Base-by-base conservation (phyloP, 2,888 invertebrate genomes). In the Theretra japonica region DNA sequence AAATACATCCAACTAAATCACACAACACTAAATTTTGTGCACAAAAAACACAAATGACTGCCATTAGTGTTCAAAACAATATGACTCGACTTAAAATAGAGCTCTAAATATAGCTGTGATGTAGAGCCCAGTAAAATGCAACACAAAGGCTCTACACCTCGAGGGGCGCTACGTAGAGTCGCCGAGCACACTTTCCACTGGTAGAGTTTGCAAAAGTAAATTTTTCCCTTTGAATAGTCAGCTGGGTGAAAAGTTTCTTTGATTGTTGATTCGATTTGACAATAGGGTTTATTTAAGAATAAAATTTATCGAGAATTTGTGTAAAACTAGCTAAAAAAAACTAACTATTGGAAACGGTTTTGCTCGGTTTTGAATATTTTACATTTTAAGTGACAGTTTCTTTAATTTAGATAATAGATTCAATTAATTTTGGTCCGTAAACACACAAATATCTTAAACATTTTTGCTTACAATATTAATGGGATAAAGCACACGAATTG, bases 101-200 rank as follows among this genome's bases (percentile, higher is more conserved):
- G 53, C 53, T 28, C 41, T 62, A 41, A 62, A 62, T 62, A 58
- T 58, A 58, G 58, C 17, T 15, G 53, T n/a, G 58, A 58, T 21
- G 25, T 58, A 15, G 58, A 58, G 23, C 11, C 58, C 25, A 58
- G 58, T 58, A 58, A 17, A 58, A 25, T 23, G 25, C 68, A 70
- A 68, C 74, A 73, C 74, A 73, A 73, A 74, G 74, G 69, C 70
- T 73, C 74, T 73, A 53, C 60, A 56, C 56, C 53, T 62, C 33
- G 69, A 73, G 72, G 69, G 71, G 68, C 72, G 48, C 71, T 23
- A 65, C 72, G 53, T 53, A 53, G 15, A 68, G 57, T 72, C 58
- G 71, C 48, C 25, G 4, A 68, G 50, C 23, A 5, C n/a, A 33
- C 11, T 30, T 23, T 11, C 19, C n/a, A 53, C n/a, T 15, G 17